Evolutionary conservation across 2,888 invertebrate species (phyloP).

Genomic region (Platycnemis pennipes): DNA sequence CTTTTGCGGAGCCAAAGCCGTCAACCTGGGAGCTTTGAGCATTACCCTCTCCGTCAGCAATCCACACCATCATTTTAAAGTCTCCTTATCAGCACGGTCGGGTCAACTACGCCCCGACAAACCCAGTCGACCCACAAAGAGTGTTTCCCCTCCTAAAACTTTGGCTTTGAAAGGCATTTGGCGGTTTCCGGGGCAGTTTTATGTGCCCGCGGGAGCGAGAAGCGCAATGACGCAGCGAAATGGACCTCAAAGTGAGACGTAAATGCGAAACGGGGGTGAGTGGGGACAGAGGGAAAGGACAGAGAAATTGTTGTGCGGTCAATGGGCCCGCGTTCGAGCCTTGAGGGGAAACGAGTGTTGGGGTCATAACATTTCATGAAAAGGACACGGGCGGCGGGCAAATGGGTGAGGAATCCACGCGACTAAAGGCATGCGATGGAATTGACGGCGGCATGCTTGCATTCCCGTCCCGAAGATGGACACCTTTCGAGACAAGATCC

Average conservation of each 20-base stretch:
- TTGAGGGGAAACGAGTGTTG: not conserved
- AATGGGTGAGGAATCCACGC: not conserved
- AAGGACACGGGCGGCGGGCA: not conserved
- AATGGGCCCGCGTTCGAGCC: not conserved
- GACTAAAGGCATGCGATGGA: too few relatives aligned
- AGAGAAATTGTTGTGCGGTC: not conserved
- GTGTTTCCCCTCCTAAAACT: not conserved
- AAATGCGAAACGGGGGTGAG: not conserved
- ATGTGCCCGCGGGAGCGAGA: not conserved
- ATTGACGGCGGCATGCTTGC: not conserved
- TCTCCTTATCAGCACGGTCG: not conserved
- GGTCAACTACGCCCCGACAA: not conserved
- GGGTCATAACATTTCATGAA: not conserved
- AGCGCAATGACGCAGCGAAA: slow-evolving; percentile 16
- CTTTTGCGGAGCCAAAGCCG: too few relatives aligned
- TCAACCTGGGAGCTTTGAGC: too few relatives aligned
- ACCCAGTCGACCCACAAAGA: not conserved
- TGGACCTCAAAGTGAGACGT: slow-evolving; percentile 14
- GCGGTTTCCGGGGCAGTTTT: not conserved
- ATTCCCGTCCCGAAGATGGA: not conserved
- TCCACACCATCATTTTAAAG: not conserved
- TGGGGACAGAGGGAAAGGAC: not conserved
- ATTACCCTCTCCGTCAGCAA: not conserved
- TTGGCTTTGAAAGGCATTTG: not conserved
- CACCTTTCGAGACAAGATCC: not conserved